A percentile compares a stretch with the other conserved stretches of the same genome.
Conservation (phyloP, 1,140 invertebrate genomes). For the Drosophila teissieri region DNA sequence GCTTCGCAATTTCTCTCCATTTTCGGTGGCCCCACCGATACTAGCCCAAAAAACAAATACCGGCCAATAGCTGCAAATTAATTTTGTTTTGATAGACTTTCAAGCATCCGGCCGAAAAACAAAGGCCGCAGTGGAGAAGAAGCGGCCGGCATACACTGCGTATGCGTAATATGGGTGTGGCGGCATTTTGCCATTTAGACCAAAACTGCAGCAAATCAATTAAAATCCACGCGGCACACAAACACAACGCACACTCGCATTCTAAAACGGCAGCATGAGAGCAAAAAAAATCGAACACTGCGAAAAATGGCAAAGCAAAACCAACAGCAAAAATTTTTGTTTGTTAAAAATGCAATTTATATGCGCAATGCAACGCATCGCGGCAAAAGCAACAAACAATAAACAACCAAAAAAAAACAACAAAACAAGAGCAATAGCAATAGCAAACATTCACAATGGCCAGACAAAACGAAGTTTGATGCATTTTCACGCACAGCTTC, state of each 20-base stretch:
- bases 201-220: constrained; percentile 63
- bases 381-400: constrained; percentile 38
- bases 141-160: constrained; percentile 36
- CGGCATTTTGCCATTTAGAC: constrained; percentile 58
- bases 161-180: constrained; percentile 53
- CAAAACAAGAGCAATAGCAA: constrained; percentile 1
- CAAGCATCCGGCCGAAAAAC: constrained; percentile 51
- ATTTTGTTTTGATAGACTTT: constrained; percentile 81
- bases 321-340: constrained; percentile 62
- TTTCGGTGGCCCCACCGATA: neutral
- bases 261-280: constrained; percentile 22
- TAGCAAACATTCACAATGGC: constrained; percentile 37
- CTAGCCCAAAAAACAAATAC: constrained; percentile 42
- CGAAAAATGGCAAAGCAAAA: constrained; percentile 44
- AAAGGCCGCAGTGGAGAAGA: constrained; percentile 28
- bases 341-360: constrained; percentile 81
- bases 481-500: constrained; percentile 77
- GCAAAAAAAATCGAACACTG: neutral
- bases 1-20: constrained; percentile 37
- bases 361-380: constrained; percentile 61
- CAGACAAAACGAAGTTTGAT: constrained; percentile 61
- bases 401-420: neutral
- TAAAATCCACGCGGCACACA: constrained; percentile 49
- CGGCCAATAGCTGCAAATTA: constrained; percentile 68
- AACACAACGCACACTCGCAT: neutral